phyloP scores from a whole-genome alignment of 1,140 invertebrate genomes.

The Neotoxoptera formosana region DNA sequence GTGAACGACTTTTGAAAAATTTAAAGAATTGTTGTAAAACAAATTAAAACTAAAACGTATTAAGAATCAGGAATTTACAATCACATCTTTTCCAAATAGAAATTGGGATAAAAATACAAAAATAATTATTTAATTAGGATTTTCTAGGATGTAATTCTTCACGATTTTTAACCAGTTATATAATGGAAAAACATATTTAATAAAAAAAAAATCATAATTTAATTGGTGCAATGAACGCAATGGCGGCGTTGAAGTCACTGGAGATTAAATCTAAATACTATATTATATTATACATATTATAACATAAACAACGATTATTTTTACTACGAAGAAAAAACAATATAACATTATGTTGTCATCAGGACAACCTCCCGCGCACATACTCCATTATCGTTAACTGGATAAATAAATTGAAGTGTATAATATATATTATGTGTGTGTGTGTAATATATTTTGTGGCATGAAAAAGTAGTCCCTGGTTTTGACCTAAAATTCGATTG shows the following conservation, averaged over 20 bases:
- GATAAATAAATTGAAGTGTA: neutral
- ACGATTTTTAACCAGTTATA: neutral
- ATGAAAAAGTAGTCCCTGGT: slow-evolving; percentile 36
- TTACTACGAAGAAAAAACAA: neutral
- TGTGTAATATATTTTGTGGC: neutral
- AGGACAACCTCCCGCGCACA: neutral
- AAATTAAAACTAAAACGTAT: neutral
- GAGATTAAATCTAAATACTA: neutral
- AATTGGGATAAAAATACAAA: neutral
- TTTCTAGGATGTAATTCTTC: neutral
- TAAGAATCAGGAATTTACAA: neutral
- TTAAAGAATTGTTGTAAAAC: neutral
- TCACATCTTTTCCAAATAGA: neutral
- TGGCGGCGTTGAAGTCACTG: neutral
- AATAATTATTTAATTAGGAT: neutral
- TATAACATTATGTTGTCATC: slow-evolving; percentile 19
- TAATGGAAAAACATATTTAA: neutral
- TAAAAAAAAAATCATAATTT: neutral
- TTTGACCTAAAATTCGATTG: slow-evolving; percentile 30
- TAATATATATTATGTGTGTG: neutral
- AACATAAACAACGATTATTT: neutral
- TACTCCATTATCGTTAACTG: neutral
- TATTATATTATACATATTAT: neutral
- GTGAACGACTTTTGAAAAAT: neutral
- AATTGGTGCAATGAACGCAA: neutral